Evolutionary conservation across 2,113 vertebrate species (phyloP).

Genomic region (Petaurus breviceps): DNA sequence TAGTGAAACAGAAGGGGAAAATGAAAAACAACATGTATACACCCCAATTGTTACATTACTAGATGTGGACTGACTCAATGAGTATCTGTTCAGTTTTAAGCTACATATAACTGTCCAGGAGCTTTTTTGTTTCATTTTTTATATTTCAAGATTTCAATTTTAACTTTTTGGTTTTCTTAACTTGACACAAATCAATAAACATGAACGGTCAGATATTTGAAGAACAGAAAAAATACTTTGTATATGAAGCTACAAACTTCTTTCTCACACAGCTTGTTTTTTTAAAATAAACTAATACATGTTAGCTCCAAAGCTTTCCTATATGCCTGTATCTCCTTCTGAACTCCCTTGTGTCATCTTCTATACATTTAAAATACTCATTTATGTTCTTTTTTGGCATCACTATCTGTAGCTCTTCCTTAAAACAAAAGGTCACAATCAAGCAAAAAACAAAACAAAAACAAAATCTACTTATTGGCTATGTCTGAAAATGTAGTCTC

Average conservation of each 20-base stretch:
- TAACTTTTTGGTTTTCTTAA: not conserved
- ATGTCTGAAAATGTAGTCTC: not conserved
- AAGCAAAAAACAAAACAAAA: not conserved
- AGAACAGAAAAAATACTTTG: not conserved
- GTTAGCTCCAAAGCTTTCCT: not conserved
- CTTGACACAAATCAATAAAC: not conserved
- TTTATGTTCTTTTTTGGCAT: not conserved
- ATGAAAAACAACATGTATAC: not conserved
- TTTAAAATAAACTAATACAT: not conserved
- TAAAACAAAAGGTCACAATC: not conserved
- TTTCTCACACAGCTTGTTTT: not conserved
- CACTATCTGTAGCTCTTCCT: not conserved
- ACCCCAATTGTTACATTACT: not conserved
- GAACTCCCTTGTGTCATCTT: not conserved
- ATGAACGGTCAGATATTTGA: not conserved
- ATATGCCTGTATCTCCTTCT: not conserved
- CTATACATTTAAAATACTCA: not conserved
- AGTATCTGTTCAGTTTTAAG: not conserved
- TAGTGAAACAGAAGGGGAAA: not conserved
- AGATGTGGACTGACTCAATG: not conserved
- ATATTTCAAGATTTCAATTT: not conserved
- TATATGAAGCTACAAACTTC: not conserved
- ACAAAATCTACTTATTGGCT: not conserved
- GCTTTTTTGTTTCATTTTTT: not conserved
- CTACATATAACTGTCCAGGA: not conserved